Evolutionary conservation across 2,797 vertebrate genomes (phyloP).

Genomic region (Syncerus caffer): DNA sequence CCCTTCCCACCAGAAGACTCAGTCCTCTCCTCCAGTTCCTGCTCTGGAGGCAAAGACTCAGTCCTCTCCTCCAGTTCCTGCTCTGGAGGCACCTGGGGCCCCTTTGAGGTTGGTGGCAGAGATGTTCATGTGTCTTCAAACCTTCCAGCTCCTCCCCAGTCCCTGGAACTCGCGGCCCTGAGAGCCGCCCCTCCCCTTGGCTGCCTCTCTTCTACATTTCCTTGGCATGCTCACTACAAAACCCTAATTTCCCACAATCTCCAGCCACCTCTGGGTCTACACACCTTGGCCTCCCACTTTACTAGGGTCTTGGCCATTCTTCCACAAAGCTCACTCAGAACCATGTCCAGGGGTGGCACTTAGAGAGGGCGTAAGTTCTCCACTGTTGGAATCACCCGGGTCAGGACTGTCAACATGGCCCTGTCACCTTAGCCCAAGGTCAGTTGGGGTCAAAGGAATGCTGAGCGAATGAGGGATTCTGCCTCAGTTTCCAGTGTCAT

Average conservation of each 20-base stretch:
- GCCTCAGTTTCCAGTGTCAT: not conserved
- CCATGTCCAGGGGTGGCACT: not conserved
- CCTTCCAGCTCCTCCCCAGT: not conserved
- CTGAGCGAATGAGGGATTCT: not conserved
- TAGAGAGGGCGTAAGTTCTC: accelerated
- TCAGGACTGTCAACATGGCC: not conserved
- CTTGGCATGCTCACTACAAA: not conserved
- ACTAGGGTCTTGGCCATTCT: not conserved
- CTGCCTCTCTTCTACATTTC: not conserved
- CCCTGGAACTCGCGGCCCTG: not conserved
- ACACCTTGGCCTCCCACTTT: not conserved
- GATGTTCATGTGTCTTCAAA: not conserved
- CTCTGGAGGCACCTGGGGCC: not conserved
- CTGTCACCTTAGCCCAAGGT: no score
- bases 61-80: not conserved
- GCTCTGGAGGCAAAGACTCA: not conserved
- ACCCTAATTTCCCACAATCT: not conserved
- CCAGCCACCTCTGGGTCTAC: not conserved
- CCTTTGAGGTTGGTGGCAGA: not conserved
- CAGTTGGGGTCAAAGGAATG: no score
- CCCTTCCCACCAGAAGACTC: not conserved
- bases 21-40: not conserved
- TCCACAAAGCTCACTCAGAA: not conserved
- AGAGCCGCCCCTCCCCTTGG: not conserved
- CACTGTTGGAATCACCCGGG: not conserved